Evolutionary conservation across 2,797 vertebrate genomes (phyloP).

Genomic region (Hydrolagus colliei): DNA sequence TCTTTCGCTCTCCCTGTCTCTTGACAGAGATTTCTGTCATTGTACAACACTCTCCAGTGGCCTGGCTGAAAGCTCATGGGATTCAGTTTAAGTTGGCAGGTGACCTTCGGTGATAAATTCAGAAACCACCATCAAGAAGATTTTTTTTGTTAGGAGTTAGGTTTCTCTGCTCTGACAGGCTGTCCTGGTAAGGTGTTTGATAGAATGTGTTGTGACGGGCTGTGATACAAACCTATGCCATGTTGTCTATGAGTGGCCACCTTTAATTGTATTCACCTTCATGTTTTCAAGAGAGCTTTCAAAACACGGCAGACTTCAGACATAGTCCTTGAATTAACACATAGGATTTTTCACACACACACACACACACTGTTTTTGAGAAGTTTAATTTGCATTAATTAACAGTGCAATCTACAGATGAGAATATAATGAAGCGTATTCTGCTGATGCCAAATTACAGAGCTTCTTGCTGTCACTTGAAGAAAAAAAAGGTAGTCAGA

Average conservation of each 20-base stretch:
- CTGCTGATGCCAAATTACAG: constrained; percentile 22
- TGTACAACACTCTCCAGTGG: background rate
- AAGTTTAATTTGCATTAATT: constrained; percentile 30
- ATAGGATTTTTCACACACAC: no score
- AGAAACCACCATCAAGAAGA: no score
- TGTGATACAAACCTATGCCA: background rate
- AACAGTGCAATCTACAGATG: constrained; percentile 24
- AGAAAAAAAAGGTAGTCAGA: constrained; percentile 5
- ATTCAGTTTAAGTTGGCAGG: no score
- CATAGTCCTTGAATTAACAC: constrained; percentile 14
- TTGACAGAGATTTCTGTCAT: background rate
- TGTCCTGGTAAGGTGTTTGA: background rate
- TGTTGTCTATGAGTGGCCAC: background rate
- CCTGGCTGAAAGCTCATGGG: no score
- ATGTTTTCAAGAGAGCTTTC: background rate
- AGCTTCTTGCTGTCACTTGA: constrained; percentile 13
- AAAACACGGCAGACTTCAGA: background rate
- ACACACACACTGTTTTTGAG: background rate
- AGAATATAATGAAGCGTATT: constrained; percentile 30
- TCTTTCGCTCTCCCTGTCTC: background rate
- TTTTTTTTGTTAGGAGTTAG: no score
- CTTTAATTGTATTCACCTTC: constrained; percentile 14
- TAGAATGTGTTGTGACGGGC: background rate
- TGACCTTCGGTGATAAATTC: no score
- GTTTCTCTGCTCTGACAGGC: background rate